Percentiles rank a stretch among this genome's conserved stretches.
These are phyloP conservation scores for Myzus persicae DNA, from an alignment of 1,140 invertebrate genomes.

Conservation along the genomic window DNA sequence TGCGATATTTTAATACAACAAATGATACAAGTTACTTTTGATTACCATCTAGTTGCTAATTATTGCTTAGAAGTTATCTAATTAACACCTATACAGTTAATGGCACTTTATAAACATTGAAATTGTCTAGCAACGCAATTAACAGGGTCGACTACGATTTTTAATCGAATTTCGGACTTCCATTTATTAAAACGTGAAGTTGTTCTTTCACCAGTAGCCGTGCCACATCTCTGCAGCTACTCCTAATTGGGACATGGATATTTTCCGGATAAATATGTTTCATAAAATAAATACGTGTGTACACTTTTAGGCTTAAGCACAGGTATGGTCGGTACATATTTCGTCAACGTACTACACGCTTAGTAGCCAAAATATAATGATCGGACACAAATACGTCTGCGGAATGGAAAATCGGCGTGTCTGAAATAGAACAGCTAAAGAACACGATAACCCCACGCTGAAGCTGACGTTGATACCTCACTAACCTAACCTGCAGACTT, in stretches of 20 bases:
- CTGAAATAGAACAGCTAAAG: neutral
- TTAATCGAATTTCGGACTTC: neutral
- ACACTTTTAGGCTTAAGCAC: too few species aligned
- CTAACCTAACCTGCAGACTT: neutral
- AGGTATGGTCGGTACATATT: too few species aligned
- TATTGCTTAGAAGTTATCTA: neutral
- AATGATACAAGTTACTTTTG: neutral
- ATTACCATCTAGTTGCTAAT: neutral
- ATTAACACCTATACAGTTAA: neutral
- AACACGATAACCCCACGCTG: too few species aligned
- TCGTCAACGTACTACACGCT: neutral
- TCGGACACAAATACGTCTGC: neutral
- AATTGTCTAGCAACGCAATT: neutral
- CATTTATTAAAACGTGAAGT: neutral
- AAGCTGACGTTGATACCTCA: neutral
- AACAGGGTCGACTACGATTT: neutral
- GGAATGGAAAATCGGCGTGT: neutral
- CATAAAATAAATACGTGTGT: neutral
- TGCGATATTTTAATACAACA: neutral
- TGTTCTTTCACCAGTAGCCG: too few species aligned
- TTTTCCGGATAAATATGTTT: neutral
- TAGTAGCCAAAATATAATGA: neutral
- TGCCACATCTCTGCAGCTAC: neutral
- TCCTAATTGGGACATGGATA: neutral
- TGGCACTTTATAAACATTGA: neutral